Evolutionary conservation across 2,888 invertebrate species (phyloP).

Genomic region (Serrognathus titanus): DNA sequence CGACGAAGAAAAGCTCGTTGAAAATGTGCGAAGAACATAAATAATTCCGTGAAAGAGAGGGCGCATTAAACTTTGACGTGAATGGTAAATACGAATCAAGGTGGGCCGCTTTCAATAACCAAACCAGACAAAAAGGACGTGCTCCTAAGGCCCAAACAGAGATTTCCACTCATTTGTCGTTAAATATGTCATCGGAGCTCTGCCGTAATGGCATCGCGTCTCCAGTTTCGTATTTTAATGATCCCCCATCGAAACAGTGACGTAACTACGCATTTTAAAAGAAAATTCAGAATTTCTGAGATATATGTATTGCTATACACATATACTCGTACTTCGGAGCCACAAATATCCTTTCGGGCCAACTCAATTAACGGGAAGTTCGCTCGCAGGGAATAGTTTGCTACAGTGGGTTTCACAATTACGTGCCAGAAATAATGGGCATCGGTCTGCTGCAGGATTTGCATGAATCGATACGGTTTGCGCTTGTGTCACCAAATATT

Average conservation of each 20-base stretch:
- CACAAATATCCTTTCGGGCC: not conserved
- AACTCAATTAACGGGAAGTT: not conserved
- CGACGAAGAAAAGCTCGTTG: no score
- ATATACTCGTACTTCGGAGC: not conserved
- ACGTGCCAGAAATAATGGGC: not conserved
- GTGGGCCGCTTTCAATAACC: slow-evolving; percentile 11
- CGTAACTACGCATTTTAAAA: no score
- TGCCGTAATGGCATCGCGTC: slow-evolving; percentile 7
- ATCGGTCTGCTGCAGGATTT: not conserved
- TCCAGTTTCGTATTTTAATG: not conserved
- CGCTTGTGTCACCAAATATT: not conserved
- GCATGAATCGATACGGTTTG: not conserved
- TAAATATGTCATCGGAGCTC: slow-evolving; percentile 20
- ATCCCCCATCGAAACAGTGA: no score
- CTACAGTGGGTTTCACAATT: not conserved
- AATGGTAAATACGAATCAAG: slow-evolving; percentile 5
- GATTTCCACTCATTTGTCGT: slow-evolving; percentile 21
- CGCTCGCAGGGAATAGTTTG: not conserved
- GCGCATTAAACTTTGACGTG: slow-evolving; percentile 2
- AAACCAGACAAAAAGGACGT: slow-evolving; percentile 18
- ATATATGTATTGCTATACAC: not conserved
- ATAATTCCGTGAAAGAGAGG: no score
- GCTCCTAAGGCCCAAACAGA: slow-evolving; percentile 18
- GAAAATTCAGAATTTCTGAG: no score
- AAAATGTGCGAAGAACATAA: no score